Percentiles rank a stretch among this genome's conserved stretches.
Conservation (phyloP, 2,113 vertebrate genomes). For the Brachypodius melanocephalos region DNA sequence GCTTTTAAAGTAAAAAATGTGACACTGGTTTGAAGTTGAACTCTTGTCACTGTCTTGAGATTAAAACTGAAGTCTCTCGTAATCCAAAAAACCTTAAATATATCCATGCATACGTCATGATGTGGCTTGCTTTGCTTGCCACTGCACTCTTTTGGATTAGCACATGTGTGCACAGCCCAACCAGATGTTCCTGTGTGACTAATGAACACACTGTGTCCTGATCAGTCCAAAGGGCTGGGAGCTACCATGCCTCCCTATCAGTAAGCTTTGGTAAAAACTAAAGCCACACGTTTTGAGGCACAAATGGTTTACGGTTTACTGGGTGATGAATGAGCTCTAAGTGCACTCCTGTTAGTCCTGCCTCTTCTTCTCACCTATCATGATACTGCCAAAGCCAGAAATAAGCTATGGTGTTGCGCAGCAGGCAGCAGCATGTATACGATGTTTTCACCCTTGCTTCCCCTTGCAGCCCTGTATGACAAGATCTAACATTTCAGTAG, state of each 20-base stretch:
- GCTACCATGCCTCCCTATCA: background rate
- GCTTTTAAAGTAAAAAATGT: background rate
- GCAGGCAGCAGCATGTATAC: background rate
- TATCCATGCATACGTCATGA: fast-evolving
- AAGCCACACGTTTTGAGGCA: background rate
- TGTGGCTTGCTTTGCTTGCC: background rate
- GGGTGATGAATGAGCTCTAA: background rate
- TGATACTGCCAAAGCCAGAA: background rate
- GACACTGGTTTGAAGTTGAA: background rate
- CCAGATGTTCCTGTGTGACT: background rate
- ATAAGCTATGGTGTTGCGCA: background rate
- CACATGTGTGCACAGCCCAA: background rate
- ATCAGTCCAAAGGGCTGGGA: background rate
- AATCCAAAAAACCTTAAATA: background rate
- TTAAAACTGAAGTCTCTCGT: background rate
- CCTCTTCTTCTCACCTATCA: background rate
- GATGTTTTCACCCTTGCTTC: background rate
- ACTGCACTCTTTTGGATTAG: background rate
- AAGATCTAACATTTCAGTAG: background rate
- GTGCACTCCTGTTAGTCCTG: background rate
- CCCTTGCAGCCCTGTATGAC: background rate
- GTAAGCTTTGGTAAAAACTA: background rate
- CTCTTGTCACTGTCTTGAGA: background rate
- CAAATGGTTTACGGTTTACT: background rate
- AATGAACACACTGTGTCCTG: background rate